These are phyloP conservation scores for Porphyrio hochstetteri DNA, from an alignment of 2,113 vertebrate species.

Conservation along the genomic window DNA sequence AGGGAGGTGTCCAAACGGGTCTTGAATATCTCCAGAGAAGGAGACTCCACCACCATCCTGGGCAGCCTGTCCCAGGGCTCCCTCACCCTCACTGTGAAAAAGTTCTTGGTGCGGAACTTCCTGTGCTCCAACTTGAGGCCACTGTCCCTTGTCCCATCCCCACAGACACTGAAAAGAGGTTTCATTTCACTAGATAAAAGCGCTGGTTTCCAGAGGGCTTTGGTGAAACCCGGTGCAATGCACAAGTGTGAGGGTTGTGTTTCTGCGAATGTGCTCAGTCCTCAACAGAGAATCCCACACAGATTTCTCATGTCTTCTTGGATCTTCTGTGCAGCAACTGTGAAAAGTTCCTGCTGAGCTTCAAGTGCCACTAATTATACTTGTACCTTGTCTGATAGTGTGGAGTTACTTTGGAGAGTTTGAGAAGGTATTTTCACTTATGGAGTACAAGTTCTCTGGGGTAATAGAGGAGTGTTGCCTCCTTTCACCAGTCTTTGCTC, in stretches of 20 bases:
- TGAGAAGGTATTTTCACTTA: neutral
- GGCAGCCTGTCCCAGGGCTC: too few species aligned
- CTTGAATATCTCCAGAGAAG: too few species aligned
- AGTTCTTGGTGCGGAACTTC: too few species aligned
- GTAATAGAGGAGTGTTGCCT: neutral
- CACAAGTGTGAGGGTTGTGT: neutral
- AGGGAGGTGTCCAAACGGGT: too few species aligned
- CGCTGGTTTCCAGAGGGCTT: neutral
- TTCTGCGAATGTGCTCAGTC: neutral
- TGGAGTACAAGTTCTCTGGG: neutral
- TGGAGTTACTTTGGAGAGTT: neutral
- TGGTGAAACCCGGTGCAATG: neutral
- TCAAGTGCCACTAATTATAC: neutral
- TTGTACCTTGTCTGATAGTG: neutral
- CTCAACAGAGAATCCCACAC: neutral
- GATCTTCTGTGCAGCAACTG: neutral
- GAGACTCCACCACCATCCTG: too few species aligned
- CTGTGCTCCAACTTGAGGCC: too few species aligned
- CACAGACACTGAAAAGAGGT: too few species aligned
- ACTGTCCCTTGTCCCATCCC: too few species aligned
- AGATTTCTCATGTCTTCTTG: neutral
- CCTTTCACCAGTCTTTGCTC: neutral
- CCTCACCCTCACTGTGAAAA: too few species aligned
- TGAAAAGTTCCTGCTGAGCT: neutral
- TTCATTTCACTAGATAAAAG: neutral